Base-by-base conservation (phyloP, 2,888 invertebrate genomes). In the Didymodactylos carnosus region DNA sequence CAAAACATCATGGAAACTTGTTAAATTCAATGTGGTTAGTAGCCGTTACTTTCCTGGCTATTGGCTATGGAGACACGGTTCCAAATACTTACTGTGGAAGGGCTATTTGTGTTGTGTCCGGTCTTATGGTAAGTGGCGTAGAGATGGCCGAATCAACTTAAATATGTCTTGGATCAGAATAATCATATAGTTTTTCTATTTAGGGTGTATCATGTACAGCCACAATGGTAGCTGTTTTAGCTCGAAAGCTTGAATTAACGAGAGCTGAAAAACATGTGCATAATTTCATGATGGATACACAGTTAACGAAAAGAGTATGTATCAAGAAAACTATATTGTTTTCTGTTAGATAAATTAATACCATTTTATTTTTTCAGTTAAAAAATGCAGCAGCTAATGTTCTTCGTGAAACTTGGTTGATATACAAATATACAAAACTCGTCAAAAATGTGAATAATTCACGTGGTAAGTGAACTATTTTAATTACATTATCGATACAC, bases 261-360 rank as follows among this genome's bases (percentile, higher is more conserved):
- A 88, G 97, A 86, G 98, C 98, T 80, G 98, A 98, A 87, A 98
- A 98, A 87, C 97, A 97, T 87, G 98, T 98, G 82, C 98, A 98
- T 87, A 98, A 97, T 88, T 98, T 98, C 86, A 98, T 98, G 97
- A 97, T 97, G 94, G 98, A 98, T 86, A 97, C 97, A 83, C 97
- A 97, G 87, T 89, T 97, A 85, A 94, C 95, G 80, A 98, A 98
- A 88, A 88, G 94, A 89, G 97, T 95, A 88, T 88, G 23, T 49
- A 13, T n/a, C n/a, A n/a, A n/a, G n/a, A n/a, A n/a, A 3, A 49
- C 25, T 25, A 11, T 49, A 23, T 49, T 11, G 23, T 49, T 23
- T 23, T 6, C 16, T 11, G 25, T 11, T 23, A 23, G 11, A 49
- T 16, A 41, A 41, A 1, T 11, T 6, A 3, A 51, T 40, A 27